phyloP scores from a whole-genome alignment of 1,140 invertebrate species.

The Drosophila bipectinata region DNA sequence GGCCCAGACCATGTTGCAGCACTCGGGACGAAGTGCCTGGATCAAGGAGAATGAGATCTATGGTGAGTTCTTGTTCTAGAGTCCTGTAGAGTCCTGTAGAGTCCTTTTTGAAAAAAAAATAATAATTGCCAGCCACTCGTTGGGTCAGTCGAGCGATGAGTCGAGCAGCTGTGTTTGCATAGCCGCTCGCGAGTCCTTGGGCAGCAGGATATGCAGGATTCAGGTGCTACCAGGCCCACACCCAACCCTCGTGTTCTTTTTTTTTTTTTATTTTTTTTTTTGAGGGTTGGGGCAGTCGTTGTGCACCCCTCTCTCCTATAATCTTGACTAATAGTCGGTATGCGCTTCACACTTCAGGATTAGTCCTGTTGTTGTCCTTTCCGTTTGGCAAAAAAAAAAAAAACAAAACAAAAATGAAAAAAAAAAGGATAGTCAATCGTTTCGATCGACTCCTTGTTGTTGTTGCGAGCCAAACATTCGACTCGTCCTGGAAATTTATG shows the following conservation, averaged over 20 bases:
- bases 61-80: constrained; percentile 56
- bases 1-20: constrained; percentile 79
- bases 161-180: constrained; percentile 75
- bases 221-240: constrained; percentile 22
- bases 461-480: constrained; percentile 62
- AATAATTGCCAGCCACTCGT: constrained; percentile 44
- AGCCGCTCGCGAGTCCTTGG: constrained; percentile 4
- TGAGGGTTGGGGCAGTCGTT: not conserved
- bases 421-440: constrained; percentile 32
- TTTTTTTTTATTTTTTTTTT: constrained; percentile 3
- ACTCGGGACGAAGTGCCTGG: constrained; percentile 74
- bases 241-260: not conserved
- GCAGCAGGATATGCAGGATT: constrained; percentile 7
- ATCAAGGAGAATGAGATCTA: constrained; percentile 82
- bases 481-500: constrained; percentile 77
- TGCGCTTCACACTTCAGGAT: constrained; percentile 81
- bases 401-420: not conserved
- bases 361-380: constrained; percentile 58
- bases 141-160: constrained; percentile 26
- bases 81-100: no score
- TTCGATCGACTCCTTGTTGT: constrained; percentile 54
- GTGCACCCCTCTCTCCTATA: constrained; percentile 30
- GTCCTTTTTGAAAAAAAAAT: constrained; percentile 16
- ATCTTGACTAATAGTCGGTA: constrained; percentile 81
- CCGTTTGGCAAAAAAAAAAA: constrained; percentile 14